Base-by-base conservation (phyloP, 2,888 invertebrate genomes). In the Drymonia ruficornis region DNA sequence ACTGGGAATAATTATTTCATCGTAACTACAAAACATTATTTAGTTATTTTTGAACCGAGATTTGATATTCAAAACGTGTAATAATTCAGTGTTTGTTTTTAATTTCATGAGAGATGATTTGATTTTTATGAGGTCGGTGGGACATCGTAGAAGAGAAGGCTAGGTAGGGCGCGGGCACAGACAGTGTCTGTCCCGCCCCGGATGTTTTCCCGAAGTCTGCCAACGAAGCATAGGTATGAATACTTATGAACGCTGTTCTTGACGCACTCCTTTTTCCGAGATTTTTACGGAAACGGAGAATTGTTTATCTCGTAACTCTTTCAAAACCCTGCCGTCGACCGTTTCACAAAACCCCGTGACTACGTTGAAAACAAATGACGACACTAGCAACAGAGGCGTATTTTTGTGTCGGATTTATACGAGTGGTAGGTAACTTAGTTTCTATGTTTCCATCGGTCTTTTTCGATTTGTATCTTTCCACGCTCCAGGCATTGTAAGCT, bases 131-230 rank as follows among this genome's bases (percentile, higher is more conserved):
- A 61, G 65, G 52, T 44, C 31, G 48, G 54, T 23, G 49, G 46
- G 9, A 7, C 11, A 6, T 13, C 40, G 19, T 46, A 42, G n/a
- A 45, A 34, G 18, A 29, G n/a, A 34, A 16, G 31, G 16, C 47
- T n/a, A 45, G 36, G 15, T 40, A 19, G 47, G 34, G 36, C 38
- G 50, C 50, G 55, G 46, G 38, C 53, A 54, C 50, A 45, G 28
- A 13, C 1, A 11, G 1, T 3, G 36, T 3, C 0, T 31, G 11
- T 53, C 49, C 45, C 52, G 52, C 29, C 70, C 77, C 78, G n/a
- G 78, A 82, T 82, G 78, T 83, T 84, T 80, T 76, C 70, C 61
- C 67, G 67, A 53, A 61, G 71, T 67, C 70, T 78, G 77, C 74
- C 75, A 72, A 67, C 74, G 65, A 72, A 75, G 1, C 46, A 28